Base-by-base conservation (phyloP, 2,888 invertebrate genomes). In the Eupithecia subfuscata region DNA sequence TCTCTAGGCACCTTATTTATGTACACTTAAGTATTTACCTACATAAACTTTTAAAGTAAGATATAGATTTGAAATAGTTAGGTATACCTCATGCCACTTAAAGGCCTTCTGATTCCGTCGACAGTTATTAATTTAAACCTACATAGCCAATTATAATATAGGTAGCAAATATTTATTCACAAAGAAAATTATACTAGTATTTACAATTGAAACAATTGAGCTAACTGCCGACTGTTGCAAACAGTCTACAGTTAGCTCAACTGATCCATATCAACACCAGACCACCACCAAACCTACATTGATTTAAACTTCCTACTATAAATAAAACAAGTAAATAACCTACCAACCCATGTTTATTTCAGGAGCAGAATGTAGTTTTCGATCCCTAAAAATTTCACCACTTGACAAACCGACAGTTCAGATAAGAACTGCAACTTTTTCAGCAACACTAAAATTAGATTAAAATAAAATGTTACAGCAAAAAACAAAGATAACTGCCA, bases 401-500 rank as follows among this genome's bases (percentile, higher is more conserved):
- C 37, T 67, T 67, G 60, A 25, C 60, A 60, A 60, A 14, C 22
- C 14, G 12, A 56, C 22, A 56, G 11, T 25, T 25, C 14, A 60
- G 60, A 25, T 60, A 60, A 60, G 25, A 60, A 60, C 14, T 25
- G 60, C 60, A 0, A 34, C n/a, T 69, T 73, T 75, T 60, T 52
- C 48, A 73, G 71, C 45, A 69, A 63, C 34, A 70, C 70, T 56
- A 45, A 79, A 77, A 76, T 70, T 71, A 79, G 71, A 78, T 71
- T n/a, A 69, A 70, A 63, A 40, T 34, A 70, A 75, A 78, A 76
- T 74, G 71, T 69, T 18, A 43, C 73, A 37, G 25, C 71, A 78
- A 80, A 79, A 74, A 77, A 77, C 65, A 30, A 48, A 75, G 73
- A 74, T 81, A 85, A 81, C 83, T 85, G 86, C 84, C 84, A 84